Evolutionary conservation across 2,113 vertebrate genomes (phyloP).

Genomic region (Mormyrus lacerda): DNA sequence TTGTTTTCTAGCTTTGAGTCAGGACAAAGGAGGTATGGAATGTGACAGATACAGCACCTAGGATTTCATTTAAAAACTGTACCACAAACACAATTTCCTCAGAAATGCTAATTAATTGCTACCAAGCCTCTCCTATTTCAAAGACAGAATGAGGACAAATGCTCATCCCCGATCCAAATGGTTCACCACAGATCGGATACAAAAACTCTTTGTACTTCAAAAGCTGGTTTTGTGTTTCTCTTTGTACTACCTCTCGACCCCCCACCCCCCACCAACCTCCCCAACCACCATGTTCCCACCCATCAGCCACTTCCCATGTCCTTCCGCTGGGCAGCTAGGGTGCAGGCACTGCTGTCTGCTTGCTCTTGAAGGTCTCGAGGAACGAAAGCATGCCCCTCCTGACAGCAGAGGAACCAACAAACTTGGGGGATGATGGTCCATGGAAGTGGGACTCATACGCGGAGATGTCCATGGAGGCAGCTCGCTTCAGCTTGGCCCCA

Average conservation of each 20-base stretch:
- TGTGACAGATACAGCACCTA: slow-evolving; percentile 41
- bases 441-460: slow-evolving; percentile 46
- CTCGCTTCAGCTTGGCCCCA: slow-evolving; percentile 64
- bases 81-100: slow-evolving; percentile 22
- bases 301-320: neutral
- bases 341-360: slow-evolving; percentile 64
- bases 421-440: slow-evolving; percentile 49
- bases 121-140: neutral
- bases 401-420: slow-evolving; percentile 41
- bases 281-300: neutral
- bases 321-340: slow-evolving; percentile 40
- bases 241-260: neutral
- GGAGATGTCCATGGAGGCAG: slow-evolving; percentile 67
- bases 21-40: slow-evolving; percentile 28
- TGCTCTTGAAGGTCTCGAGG: slow-evolving; percentile 76
- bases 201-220: neutral
- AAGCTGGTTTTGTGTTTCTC: slow-evolving; percentile 13
- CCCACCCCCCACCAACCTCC: neutral
- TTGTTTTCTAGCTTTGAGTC: slow-evolving; percentile 12
- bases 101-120: slow-evolving; percentile 25
- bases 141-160: neutral
- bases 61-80: slow-evolving; percentile 30
- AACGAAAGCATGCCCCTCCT: slow-evolving; percentile 79
- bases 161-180: neutral
- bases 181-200: slow-evolving; percentile 10